Percentiles rank a stretch among this genome's conserved stretches.
Evolutionary conservation across 1,140 invertebrate species (phyloP).

Genomic region (Drosophila equinoxialis): DNA sequence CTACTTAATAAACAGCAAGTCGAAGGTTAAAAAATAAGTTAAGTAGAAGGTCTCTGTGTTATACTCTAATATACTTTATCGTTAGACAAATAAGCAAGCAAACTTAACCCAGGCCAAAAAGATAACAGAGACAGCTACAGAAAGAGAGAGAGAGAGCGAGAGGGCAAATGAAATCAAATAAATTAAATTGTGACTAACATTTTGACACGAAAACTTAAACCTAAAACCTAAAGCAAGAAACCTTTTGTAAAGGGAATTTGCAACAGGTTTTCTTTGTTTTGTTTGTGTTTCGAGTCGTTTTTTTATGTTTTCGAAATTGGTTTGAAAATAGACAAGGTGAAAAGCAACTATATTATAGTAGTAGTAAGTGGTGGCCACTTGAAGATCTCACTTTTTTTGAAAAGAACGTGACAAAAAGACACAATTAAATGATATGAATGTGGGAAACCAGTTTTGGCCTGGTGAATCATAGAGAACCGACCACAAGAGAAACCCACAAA

Average conservation of each 20-base stretch:
- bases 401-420: conserved; percentile 73
- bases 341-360: background rate
- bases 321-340: conserved; percentile 28
- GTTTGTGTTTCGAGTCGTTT: background rate
- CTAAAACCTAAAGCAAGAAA: conserved; percentile 31
- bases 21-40: conserved; percentile 10
- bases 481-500: conserved; percentile 41
- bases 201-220: conserved; percentile 29
- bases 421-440: conserved; percentile 41
- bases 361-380: conserved; percentile 37
- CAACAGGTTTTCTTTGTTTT: conserved; percentile 50
- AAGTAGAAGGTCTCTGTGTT: conserved; percentile 7
- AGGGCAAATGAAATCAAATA: conserved; percentile 15
- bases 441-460: conserved; percentile 66
- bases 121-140: conserved; percentile 19
- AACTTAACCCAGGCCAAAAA: background rate
- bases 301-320: conserved; percentile 12
- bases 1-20: conserved; percentile 20
- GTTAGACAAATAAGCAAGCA: conserved; percentile 8
- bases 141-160: background rate
- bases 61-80: background rate
- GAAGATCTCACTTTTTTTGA: conserved; percentile 73
- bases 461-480: conserved; percentile 60
- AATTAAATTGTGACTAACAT: conserved; percentile 17
- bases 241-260: conserved; percentile 29